Evolutionary conservation across 64 coral and sea anemone species (phyloP).

Genomic region (Montipora efflorescens): DNA sequence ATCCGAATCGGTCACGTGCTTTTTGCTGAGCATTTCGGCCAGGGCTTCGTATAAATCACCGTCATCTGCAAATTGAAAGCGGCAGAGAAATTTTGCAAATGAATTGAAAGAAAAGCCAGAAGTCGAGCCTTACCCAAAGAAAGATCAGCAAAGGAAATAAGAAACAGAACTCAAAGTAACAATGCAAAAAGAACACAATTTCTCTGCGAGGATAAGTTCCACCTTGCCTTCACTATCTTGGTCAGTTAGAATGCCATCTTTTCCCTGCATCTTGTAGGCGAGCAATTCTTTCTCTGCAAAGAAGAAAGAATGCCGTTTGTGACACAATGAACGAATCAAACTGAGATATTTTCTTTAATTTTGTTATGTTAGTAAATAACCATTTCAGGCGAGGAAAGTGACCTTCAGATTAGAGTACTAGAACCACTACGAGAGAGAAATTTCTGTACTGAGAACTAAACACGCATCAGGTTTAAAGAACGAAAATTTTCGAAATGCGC

Average conservation of each 20-base stretch:
- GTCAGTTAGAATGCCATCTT: constrained; percentile 6
- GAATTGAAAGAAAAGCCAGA: neutral
- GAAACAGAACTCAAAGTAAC: neutral
- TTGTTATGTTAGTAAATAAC: too few relatives aligned
- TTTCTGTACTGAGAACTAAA: too few relatives aligned
- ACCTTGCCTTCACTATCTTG: constrained; percentile 48
- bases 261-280: constrained; percentile 43
- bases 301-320: neutral
- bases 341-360: too few relatives aligned
- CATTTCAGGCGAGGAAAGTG: too few relatives aligned
- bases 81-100: neutral
- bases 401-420: too few relatives aligned
- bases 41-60: constrained; percentile 86
- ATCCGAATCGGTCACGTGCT: constrained; percentile 53
- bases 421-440: too few relatives aligned
- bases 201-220: neutral
- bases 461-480: too few relatives aligned
- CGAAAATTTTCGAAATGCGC: too few relatives aligned
- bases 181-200: too few relatives aligned
- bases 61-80: constrained; percentile 56
- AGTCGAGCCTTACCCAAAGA: too few relatives aligned
- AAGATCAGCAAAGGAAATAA: neutral
- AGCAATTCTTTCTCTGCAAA: constrained; percentile 80
- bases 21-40: constrained; percentile 75
- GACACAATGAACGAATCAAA: too few relatives aligned